Conservation (phyloP, 2,113 vertebrate genomes). For the Crotalus helleri region DNA sequence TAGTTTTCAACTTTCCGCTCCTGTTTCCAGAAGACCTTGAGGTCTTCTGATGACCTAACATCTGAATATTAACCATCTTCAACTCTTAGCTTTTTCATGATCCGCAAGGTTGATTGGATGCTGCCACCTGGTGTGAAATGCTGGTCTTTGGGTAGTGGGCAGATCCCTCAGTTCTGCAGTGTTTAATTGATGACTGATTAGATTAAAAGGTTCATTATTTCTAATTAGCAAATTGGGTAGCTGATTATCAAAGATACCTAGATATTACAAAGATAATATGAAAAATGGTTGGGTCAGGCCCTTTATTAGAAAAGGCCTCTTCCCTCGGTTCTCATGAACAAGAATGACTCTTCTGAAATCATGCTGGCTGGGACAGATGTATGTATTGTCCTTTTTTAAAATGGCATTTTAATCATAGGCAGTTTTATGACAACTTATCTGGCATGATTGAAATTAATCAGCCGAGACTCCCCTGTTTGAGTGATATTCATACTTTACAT, state of each 20-base stretch:
- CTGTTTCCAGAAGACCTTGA: not conserved
- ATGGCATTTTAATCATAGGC: not conserved
- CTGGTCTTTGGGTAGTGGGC: not conserved
- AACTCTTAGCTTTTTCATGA: not conserved
- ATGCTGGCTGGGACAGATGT: not conserved
- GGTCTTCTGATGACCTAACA: not conserved
- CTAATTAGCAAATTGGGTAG: not conserved
- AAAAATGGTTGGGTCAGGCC: not conserved
- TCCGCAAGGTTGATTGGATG: not conserved
- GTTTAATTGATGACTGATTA: not conserved
- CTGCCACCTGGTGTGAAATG: not conserved
- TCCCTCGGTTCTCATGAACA: not conserved
- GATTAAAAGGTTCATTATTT: not conserved
- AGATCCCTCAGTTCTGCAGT: not conserved
- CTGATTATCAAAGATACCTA: not conserved
- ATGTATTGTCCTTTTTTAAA: not conserved
- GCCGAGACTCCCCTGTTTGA: not conserved
- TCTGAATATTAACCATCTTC: not conserved
- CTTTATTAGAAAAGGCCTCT: not conserved
- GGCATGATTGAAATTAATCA: not conserved
- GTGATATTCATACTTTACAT: not conserved
- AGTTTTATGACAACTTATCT: not conserved
- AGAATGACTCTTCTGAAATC: not conserved
- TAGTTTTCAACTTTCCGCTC: not conserved
- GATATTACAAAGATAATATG: not conserved